Percentiles rank a stretch among this genome's conserved stretches.
Conservation (phyloP, 2,113 vertebrate genomes). For the Melanocharis versteri region DNA sequence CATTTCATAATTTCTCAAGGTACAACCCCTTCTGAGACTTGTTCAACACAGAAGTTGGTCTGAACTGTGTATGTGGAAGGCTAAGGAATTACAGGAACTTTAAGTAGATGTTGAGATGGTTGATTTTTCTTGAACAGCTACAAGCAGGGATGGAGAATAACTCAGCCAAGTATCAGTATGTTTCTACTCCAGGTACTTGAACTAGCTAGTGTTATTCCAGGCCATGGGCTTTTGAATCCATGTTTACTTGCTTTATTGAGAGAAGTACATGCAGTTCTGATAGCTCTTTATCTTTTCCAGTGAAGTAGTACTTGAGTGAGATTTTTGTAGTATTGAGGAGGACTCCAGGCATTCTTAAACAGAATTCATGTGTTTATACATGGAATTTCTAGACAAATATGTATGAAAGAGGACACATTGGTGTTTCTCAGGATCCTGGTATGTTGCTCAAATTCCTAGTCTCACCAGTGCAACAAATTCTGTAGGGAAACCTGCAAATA, state of each 20-base stretch:
- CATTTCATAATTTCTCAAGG: not conserved
- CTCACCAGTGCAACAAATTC: not conserved
- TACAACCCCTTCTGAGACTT: not conserved
- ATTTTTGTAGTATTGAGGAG: not conserved
- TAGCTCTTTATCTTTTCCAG: not conserved
- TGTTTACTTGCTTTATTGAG: not conserved
- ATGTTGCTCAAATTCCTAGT: not conserved
- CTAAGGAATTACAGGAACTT: not conserved
- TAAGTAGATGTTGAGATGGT: not conserved
- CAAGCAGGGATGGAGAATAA: not conserved
- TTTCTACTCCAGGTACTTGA: not conserved
- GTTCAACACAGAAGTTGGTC: not conserved
- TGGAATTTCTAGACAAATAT: not conserved
- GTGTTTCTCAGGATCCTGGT: not conserved
- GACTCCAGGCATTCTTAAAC: not conserved
- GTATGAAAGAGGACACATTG: fast-evolving
- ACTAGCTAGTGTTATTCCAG: not conserved
- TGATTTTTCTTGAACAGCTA: not conserved
- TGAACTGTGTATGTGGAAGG: not conserved
- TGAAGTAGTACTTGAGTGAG: not conserved
- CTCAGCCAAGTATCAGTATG: not conserved
- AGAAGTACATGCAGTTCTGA: not conserved
- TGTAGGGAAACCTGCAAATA: not conserved
- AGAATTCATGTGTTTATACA: not conserved
- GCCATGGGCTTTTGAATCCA: not conserved